A percentile compares a stretch with the other conserved stretches of the same genome.
Evolutionary conservation across 1,140 invertebrate genomes (phyloP).

Genomic region (Drosophila funebris): DNA sequence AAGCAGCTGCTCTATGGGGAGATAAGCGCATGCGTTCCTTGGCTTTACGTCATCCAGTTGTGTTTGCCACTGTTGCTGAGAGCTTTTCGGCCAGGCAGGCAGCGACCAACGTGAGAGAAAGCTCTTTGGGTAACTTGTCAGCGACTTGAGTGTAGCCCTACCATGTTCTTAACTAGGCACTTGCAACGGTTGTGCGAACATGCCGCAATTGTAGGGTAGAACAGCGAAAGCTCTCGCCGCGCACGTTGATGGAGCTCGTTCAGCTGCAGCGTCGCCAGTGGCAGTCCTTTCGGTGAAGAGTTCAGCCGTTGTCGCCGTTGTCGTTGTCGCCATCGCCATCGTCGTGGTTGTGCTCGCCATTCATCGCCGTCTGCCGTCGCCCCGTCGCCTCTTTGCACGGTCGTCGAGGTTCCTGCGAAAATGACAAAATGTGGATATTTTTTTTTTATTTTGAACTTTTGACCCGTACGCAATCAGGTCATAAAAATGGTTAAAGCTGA

Average conservation of each 20-base stretch:
- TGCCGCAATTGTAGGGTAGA: constrained; percentile 7
- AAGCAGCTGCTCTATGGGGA: constrained; percentile 19
- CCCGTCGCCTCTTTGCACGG: constrained; percentile 29
- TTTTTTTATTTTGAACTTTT: constrained; percentile 67
- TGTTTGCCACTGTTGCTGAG: constrained; percentile 12
- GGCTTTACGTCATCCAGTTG: constrained; percentile 67
- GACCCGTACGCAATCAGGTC: constrained; percentile 74
- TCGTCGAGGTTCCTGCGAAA: constrained; percentile 50
- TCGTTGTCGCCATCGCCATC: constrained; percentile 22
- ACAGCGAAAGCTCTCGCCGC: constrained; percentile 33
- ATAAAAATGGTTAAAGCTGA: constrained; percentile 45
- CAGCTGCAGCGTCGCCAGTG: constrained; percentile 72
- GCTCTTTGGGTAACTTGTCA: constrained; percentile 22
- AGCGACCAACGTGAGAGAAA: constrained; percentile 4
- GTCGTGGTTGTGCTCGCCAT: constrained; percentile 32
- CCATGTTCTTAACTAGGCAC: not conserved
- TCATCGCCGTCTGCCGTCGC: constrained; percentile 28
- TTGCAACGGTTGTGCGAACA: not conserved
- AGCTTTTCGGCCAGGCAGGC: constrained; percentile 30
- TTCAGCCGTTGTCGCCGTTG: constrained; percentile 58
- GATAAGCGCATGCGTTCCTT: constrained; percentile 47
- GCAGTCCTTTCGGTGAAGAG: constrained; percentile 82
- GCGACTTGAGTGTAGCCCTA: not conserved
- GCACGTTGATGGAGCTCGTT: constrained; percentile 45
- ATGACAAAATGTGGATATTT: constrained; percentile 73